Base-by-base conservation (phyloP, 1,140 invertebrate species). In the Anastrepha obliqua region DNA sequence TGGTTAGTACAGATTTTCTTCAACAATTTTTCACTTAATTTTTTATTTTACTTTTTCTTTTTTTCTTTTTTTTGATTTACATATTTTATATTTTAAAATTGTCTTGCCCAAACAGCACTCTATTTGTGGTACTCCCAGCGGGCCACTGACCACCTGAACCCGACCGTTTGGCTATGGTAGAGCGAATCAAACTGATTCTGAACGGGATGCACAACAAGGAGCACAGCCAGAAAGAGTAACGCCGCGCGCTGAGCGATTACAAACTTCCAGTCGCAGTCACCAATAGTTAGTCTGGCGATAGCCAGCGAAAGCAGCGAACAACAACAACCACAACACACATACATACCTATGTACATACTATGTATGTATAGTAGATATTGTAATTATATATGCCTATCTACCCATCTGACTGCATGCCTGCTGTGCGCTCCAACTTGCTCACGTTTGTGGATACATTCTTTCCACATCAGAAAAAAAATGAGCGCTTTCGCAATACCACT, bases 171-270 rank as follows among this genome's bases (percentile, higher is more conserved):
- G 44, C 74, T 81, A 81, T 58, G 74, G 47, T 81, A 55, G 74
- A 81, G 74, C 74, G 74, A 81, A 81, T 81, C 74, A 81, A 81
- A 81, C 74, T 81, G 74, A 81, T 81, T 55, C 44, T 47, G 74
- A 55, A 55, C 47, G 74, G 42, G 2, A 55, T 20, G 47, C 74
- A 20, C 74, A 51, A 81, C 47, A 55, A 81, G 74, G 74, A 81
- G 74, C 74, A 81, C 47, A 51, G 74, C 74, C 47, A 51, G 74
- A 62, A 81, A 47, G 47, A 20, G 74, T 81, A 47, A 47, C 47
- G n/a, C 74, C 74, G 74, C 74, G 3, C 42, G 42, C 44, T 47
- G 74, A 29, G 47, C 74, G 67, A 47, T 74, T 74, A 74, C 74
- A 58, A 81, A 81, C 47, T 81, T 81, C 74, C 74, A 81, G 74